phyloP scores from a whole-genome alignment of 1,140 invertebrate genomes.

The Zophobas atratus region DNA sequence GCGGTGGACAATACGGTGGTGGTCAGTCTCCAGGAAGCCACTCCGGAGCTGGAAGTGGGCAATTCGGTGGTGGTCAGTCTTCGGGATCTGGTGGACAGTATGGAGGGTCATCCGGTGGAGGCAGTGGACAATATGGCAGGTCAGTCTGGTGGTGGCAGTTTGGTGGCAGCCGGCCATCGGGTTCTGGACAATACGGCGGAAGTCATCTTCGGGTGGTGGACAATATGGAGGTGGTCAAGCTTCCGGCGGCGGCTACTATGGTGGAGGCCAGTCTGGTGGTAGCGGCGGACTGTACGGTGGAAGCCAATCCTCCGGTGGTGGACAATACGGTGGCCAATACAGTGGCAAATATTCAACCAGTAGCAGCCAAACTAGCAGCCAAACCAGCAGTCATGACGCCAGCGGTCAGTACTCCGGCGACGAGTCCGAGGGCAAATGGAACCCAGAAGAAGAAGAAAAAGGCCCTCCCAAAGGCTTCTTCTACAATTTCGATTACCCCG shows the following conservation, averaged over 20 bases:
- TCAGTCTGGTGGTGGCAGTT: not conserved
- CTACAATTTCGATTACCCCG: slow-evolving; percentile 78
- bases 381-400: not conserved
- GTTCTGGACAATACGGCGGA: too few species aligned
- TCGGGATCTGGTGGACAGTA: not conserved
- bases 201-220: not conserved
- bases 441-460: slow-evolving; percentile 64
- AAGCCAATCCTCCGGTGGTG: slow-evolving; percentile 8
- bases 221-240: slow-evolving; percentile 19
- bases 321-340: slow-evolving; percentile 20
- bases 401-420: slow-evolving; percentile 55
- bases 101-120: not conserved
- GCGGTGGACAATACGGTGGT: not conserved
- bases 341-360: not conserved
- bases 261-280: slow-evolving; percentile 6
- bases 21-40: slow-evolving; percentile 13
- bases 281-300: not conserved
- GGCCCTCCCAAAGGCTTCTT: slow-evolving; percentile 79
- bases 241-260: slow-evolving; percentile 19
- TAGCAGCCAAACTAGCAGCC: slow-evolving; percentile 1
- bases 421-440: slow-evolving; percentile 55
- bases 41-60: not conserved
- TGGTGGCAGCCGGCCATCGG: not conserved
- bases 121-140: not conserved
- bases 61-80: not conserved